These are phyloP conservation scores for Diploscapter pachys DNA, from an alignment of 1,140 invertebrate species.

Conservation along the genomic window DNA sequence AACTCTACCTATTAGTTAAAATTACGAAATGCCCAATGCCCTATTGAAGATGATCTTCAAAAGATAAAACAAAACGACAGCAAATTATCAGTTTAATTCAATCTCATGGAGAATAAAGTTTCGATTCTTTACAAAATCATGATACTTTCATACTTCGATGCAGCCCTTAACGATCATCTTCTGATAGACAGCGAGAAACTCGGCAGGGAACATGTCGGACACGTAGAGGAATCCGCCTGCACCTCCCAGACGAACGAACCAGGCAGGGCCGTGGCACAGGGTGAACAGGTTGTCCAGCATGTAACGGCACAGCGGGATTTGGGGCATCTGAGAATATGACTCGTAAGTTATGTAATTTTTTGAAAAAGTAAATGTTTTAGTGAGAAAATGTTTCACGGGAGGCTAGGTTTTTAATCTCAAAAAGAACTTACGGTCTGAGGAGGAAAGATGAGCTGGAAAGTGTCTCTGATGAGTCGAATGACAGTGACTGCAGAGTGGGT, in stretches of 20 bases:
- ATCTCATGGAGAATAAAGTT: too few species aligned
- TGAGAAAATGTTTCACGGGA: background rate
- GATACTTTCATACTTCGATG: background rate
- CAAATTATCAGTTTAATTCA: too few species aligned
- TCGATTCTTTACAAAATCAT: background rate
- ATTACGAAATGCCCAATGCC: too few species aligned
- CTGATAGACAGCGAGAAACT: constrained; percentile 86
- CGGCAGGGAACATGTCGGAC: constrained; percentile 81
- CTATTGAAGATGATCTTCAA: too few species aligned
- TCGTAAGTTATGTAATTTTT: background rate
- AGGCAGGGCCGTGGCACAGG: constrained; percentile 90
- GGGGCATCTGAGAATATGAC: constrained; percentile 70
- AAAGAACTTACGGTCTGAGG: background rate
- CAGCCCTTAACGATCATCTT: constrained; percentile 65
- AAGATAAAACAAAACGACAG: too few species aligned
- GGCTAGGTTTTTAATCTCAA: too few species aligned
- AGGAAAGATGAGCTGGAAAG: background rate
- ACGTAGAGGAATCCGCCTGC: constrained; percentile 89
- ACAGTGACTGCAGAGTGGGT: constrained; percentile 24
- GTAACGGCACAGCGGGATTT: constrained; percentile 88
- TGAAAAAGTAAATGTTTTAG: background rate
- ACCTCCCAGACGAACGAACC: constrained; percentile 94
- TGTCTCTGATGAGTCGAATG: constrained; percentile 31
- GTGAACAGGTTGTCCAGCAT: constrained; percentile 87
- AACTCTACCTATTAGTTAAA: too few species aligned